phyloP scores from a whole-genome alignment of 1,140 invertebrate genomes.

The Trichomalopsis sarcophagae region DNA sequence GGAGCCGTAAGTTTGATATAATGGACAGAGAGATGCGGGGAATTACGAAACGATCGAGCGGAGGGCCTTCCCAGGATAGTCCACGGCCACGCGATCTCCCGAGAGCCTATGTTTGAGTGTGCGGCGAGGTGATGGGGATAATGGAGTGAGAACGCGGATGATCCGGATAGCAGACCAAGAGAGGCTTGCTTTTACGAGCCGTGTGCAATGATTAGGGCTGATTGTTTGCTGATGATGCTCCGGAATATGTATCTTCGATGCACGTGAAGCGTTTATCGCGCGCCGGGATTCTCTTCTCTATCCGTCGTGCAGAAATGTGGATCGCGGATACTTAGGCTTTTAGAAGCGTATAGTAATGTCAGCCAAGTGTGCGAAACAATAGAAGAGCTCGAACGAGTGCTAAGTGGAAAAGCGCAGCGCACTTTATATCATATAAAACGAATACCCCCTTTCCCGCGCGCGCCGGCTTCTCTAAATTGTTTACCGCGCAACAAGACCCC shows the following conservation, averaged over 20 bases:
- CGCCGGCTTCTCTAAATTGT: not conserved
- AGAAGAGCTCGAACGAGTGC: not conserved
- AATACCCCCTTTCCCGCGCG: not conserved
- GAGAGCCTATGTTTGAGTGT: no score
- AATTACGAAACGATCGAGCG: constrained; percentile 19
- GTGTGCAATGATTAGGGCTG: not conserved
- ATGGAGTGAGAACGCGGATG: not conserved
- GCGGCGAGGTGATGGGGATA: not conserved
- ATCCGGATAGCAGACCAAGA: not conserved
- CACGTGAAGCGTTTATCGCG: no score
- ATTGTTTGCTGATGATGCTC: not conserved
- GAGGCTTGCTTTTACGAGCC: no score
- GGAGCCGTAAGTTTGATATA: constrained; percentile 17
- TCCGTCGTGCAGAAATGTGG: no score
- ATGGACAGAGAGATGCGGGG: constrained; percentile 14
- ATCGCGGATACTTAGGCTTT: no score
- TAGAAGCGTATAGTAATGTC: not conserved
- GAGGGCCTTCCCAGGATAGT: constrained; percentile 11
- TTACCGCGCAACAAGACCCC: not conserved
- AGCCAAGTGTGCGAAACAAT: not conserved
- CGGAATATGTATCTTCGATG: not conserved
- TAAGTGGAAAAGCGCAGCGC: not conserved
- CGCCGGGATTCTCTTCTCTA: no score
- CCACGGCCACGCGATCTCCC: not conserved
- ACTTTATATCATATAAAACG: not conserved